Base-by-base conservation (phyloP, 2,888 invertebrate species). In the Aphidoletes aphidimyza region DNA sequence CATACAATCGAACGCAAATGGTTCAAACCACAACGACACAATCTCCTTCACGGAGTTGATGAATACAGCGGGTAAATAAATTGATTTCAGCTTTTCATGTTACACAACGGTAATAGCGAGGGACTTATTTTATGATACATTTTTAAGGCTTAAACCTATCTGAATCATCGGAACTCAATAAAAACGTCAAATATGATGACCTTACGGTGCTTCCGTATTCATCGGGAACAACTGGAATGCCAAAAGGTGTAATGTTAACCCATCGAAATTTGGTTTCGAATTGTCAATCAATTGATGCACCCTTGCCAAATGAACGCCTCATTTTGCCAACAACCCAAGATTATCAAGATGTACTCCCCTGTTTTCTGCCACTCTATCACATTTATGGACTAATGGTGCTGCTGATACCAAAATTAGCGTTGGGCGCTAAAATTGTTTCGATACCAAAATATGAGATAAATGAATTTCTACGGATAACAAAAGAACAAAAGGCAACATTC, bases 361-460 rank as follows among this genome's bases (percentile, higher is more conserved):
- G 92, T 36, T 91, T 96, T 26, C 89, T 97, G 84, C 97, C 97
- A 0, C 93, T 96, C 89, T 96, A 94, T 89, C 97, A 97, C 89
- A 94, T 95, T 85, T 97, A 95, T 88, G 96, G 96, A 0, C 89
- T 95, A 81, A 92, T 93, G 0, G 90, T 93, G 0, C 90, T 92
- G 0, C 89, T 94, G 86, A 87, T 93, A 2, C 91, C 92, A 0
- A 92, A 92, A 84, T 86, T 95, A 36, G 87, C 90, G 0, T 89
- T 90, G 34, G 96, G 96, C 0, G 91, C 91, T 45, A 94, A 93
- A 86, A 86, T 95, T 59, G 90, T 94, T 11, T 94, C 94, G 0
- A 88, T 96, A 87, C 93, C 95, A 0, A 93, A 93, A 87, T 97
- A 97, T 89, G 94, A 94, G 11, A 93, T 95, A 0, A 92, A 93